phyloP scores from a whole-genome alignment of 2,888 invertebrate species.

The Epinotia nisella region DNA sequence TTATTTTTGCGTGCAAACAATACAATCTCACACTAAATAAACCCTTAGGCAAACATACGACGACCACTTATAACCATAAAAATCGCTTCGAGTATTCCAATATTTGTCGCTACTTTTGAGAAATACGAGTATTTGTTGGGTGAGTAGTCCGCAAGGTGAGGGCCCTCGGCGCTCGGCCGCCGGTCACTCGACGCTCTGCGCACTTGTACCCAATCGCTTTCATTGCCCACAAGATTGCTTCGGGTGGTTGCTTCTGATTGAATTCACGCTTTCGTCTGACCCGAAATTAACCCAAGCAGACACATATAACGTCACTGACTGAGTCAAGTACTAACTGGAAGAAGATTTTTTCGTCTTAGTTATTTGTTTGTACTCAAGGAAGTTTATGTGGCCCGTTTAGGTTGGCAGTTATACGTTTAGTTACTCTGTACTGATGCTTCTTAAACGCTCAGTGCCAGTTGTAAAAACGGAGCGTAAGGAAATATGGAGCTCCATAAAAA shows the following conservation, averaged over 20 bases:
- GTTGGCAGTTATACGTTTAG: conserved; percentile 36
- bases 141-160: conserved; percentile 62
- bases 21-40: conserved; percentile 3
- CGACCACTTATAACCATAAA: conserved; percentile 10
- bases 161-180: conserved; percentile 59
- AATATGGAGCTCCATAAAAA: conserved; percentile 59
- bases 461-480: conserved; percentile 53
- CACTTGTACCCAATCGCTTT: conserved; percentile 75
- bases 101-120: conserved; percentile 52
- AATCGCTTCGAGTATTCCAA: conserved; percentile 27
- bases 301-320: conserved; percentile 64
- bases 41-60: neutral
- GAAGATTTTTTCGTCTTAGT: conserved; percentile 46
- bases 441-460: conserved; percentile 45
- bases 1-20: neutral
- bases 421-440: conserved; percentile 25
- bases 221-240: conserved; percentile 74
- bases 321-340: conserved; percentile 64
- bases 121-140: conserved; percentile 62
- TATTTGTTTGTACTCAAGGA: neutral
- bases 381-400: neutral
- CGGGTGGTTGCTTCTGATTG: conserved; percentile 79
- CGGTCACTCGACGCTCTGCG: conserved; percentile 63
- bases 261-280: conserved; percentile 70
- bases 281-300: conserved; percentile 75